These are phyloP conservation scores for Caenorhabditis brenneri DNA, from an alignment of 1,140 invertebrate species.

Conservation along the genomic window DNA sequence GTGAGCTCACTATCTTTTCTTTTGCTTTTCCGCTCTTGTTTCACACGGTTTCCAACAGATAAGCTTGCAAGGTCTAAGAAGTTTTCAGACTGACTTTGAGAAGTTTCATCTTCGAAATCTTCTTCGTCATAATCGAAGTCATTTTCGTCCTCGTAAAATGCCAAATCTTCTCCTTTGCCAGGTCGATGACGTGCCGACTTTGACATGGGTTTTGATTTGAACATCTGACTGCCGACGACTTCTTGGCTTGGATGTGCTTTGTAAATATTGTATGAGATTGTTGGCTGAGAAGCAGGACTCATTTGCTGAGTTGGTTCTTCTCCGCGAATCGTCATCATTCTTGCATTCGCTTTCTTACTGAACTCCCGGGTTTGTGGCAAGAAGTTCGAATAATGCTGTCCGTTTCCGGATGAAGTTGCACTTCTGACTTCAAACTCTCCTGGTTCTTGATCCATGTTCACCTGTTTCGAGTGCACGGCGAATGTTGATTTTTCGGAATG, in stretches of 20 bases:
- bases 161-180: neutral
- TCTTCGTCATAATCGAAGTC: neutral
- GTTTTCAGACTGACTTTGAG: neutral
- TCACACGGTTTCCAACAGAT: neutral
- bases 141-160: neutral
- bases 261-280: neutral
- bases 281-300: neutral
- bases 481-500: neutral
- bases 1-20: neutral
- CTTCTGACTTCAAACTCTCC: neutral
- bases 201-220: neutral
- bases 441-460: neutral
- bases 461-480: neutral
- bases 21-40: neutral
- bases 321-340: neutral
- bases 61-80: neutral
- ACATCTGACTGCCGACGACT: neutral
- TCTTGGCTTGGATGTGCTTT: neutral
- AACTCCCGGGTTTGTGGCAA: neutral
- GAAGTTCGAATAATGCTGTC: slow-evolving; percentile 8
- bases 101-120: neutral
- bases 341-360: neutral
- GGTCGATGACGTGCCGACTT: neutral
- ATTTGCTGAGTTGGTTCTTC: neutral
- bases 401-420: neutral